These are phyloP conservation scores for Paralichthys olivaceus DNA, from an alignment of 2,113 vertebrate genomes.

Conservation along the genomic window DNA sequence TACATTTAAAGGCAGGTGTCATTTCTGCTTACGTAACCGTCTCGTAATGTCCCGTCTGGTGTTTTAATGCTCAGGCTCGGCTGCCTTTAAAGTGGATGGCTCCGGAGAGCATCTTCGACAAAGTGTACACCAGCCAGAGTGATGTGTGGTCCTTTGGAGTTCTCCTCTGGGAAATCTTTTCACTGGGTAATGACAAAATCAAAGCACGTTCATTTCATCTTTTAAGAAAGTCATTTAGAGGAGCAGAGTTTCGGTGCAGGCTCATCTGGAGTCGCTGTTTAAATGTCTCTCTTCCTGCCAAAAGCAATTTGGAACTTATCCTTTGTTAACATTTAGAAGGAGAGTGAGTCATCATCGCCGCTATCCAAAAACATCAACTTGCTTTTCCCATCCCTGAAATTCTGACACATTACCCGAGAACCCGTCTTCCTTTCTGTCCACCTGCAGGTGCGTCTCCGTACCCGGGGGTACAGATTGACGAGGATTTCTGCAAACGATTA, in stretches of 20 bases:
- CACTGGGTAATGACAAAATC: constrained; percentile 86
- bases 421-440: neutral
- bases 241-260: neutral
- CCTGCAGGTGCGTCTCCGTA: constrained; percentile 93
- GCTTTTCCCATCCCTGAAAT: neutral
- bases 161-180: constrained; percentile 99
- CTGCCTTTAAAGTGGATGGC: constrained; percentile 99
- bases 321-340: neutral
- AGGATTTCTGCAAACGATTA: constrained; percentile 94
- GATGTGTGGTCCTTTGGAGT: constrained; percentile 99
- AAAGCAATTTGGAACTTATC: neutral
- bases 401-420: neutral
- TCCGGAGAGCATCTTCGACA: constrained; percentile 98
- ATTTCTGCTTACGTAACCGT: constrained; percentile 2
- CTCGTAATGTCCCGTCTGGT: constrained; percentile 4
- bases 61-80: constrained; percentile 85
- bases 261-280: neutral
- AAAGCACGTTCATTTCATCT: neutral
- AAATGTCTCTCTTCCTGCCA: constrained; percentile 9
- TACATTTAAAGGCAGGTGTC: constrained; percentile 11
- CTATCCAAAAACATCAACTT: neutral
- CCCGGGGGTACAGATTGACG: constrained; percentile 96
- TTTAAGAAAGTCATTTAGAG: constrained; percentile 4
- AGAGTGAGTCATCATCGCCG: constrained; percentile 3
- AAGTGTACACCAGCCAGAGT: constrained; percentile 97